Evolutionary conservation across 1,140 invertebrate genomes (phyloP), one percentile per base, ranked within the genome.

Genomic region (Neodiprion pinetum): DNA sequence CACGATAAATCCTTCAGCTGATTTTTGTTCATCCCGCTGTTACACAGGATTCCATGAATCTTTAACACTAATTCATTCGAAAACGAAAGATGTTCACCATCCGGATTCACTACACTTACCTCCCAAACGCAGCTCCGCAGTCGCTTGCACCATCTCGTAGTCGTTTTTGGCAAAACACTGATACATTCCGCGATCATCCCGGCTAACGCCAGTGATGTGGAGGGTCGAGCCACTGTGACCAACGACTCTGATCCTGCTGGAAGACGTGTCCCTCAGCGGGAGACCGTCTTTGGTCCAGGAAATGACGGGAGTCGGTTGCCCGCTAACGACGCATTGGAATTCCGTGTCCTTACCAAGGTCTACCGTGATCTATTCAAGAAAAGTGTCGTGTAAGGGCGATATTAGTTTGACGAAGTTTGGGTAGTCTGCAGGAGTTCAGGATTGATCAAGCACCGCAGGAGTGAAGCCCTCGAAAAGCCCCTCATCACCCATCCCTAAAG

Each of bases 111-210:
- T 61, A 73, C 71, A 83, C 88, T 91, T 90, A 97, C 96, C 95
- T 79, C 96, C 95, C 76, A 97, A 92, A 77, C 93, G 90, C 9
- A 97, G 90, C 83, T 96, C 95, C 1, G 95, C 92, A 11, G 93
- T 93, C 0, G 95, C 94, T 83, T 96, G 94, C 23, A 93, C 94
- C 88, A 96, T 95, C 82, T 96, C 95, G 85, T 93, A 94, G 74
- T 96, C 94, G 80, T 96, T 96, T 77, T 92, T 93, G 4, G 94
- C 95, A 76, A 96, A 94, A 85, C 97, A 98, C 79, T 97, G 96
- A 88, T 97, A 98, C 91, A 96, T 94, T 5, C 96, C 96, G 75
- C 94, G 91, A 85, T 97, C 95, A 70, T 94, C 92, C 76, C 93
- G 92, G 40, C 92, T 92, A 14, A 96, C 90, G 12, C 93, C 91